Evolutionary conservation across 2,113 vertebrate genomes (phyloP).

Genomic region (Vulpes vulpes): DNA sequence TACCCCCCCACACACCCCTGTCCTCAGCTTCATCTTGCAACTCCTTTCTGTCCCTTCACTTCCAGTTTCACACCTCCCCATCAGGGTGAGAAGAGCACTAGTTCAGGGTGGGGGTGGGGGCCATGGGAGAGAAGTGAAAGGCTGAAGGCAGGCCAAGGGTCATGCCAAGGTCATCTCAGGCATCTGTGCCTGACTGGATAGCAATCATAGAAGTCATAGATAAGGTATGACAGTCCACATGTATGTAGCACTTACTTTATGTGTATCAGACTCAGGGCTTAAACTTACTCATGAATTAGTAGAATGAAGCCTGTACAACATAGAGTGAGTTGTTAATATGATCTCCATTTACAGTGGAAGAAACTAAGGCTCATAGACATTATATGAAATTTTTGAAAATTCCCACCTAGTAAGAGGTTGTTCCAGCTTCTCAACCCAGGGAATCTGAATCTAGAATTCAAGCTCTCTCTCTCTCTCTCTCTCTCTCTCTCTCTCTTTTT

Average conservation of each 20-base stretch:
- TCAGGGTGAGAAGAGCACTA: not conserved
- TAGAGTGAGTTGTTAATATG: no score
- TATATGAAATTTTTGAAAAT: not conserved
- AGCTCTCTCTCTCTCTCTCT: not conserved
- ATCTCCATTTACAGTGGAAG: not conserved
- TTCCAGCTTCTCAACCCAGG: not conserved
- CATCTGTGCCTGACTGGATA: not conserved
- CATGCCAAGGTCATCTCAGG: not conserved
- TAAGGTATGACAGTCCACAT: accelerated
- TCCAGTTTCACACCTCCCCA: not conserved
- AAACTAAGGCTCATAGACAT: not conserved
- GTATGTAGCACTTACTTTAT: not conserved
- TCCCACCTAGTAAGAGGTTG: not conserved
- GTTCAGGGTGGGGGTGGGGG: no score
- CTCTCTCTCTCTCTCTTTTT: no score
- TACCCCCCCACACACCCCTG: not conserved
- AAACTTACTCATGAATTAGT: not conserved
- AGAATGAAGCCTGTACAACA: not conserved
- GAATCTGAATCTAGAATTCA: not conserved
- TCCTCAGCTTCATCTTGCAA: not conserved
- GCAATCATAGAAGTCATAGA: not conserved
- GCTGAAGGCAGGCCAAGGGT: not conserved
- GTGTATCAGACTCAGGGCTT: accelerated
- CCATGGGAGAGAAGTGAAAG: not conserved
- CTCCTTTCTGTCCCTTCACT: not conserved